phyloP scores from a whole-genome alignment of 2,797 vertebrate species.

The Adrianichthys oophorus region DNA sequence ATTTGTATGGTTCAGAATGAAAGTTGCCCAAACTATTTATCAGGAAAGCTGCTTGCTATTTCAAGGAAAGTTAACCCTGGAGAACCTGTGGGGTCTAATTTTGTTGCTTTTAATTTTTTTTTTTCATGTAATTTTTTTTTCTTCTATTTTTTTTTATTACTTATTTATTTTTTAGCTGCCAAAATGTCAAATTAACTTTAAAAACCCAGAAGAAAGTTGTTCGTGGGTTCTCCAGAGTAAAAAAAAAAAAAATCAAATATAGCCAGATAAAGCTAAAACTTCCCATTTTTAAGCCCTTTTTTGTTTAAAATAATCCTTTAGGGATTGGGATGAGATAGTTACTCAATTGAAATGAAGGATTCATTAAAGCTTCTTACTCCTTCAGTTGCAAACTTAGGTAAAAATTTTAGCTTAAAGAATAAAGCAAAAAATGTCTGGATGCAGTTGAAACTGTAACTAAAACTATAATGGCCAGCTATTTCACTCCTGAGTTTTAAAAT shows the following conservation, averaged over 20 bases:
- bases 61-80: too few relatives aligned
- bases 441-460: constrained; percentile 5
- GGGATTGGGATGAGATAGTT: constrained; percentile 1
- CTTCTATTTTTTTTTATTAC: too few relatives aligned
- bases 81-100: too few relatives aligned
- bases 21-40: too few relatives aligned
- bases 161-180: too few relatives aligned
- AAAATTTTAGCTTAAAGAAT: constrained; percentile 15
- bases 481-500: constrained; percentile 7
- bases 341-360: constrained; percentile 7
- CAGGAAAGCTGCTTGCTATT: too few relatives aligned
- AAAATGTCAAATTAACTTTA: too few relatives aligned
- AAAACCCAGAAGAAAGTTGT: too few relatives aligned
- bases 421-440: constrained; percentile 2
- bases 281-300: constrained; percentile 19
- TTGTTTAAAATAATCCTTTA: neutral
- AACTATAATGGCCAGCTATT: constrained; percentile 14
- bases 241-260: constrained; percentile 23
- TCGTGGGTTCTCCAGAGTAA: too few relatives aligned
- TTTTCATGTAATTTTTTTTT: too few relatives aligned
- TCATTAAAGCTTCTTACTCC: constrained; percentile 22
- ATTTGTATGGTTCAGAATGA: too few relatives aligned
- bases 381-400: constrained; percentile 17
- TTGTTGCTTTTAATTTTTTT: too few relatives aligned
- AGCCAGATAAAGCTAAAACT: constrained; percentile 9